Evolutionary conservation across 2,888 invertebrate genomes (phyloP).

Genomic region (Bombylius discolor): DNA sequence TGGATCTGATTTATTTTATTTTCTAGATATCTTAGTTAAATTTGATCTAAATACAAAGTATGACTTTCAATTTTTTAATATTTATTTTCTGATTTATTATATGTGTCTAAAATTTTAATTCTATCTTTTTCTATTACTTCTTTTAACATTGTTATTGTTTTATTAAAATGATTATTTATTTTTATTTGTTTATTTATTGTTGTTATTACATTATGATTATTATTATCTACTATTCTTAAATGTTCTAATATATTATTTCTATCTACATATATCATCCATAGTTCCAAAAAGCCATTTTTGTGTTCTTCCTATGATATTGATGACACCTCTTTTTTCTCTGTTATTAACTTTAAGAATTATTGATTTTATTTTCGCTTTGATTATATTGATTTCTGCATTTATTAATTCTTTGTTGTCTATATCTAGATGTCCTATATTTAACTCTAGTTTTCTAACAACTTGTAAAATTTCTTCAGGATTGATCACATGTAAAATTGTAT

Average conservation of each 20-base stretch:
- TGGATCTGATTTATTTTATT: slow-evolving; percentile 13
- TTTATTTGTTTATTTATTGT: slow-evolving; percentile 10
- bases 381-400: slow-evolving; percentile 2
- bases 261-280: too few relatives aligned
- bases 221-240: too few relatives aligned
- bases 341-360: neutral
- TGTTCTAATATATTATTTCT: too few relatives aligned
- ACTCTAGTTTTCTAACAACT: slow-evolving; percentile 2
- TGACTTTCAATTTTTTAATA: slow-evolving; percentile 1
- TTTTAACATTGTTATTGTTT: slow-evolving; percentile 11
- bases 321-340: too few relatives aligned
- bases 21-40: slow-evolving; percentile 8
- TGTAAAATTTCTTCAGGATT: slow-evolving; percentile 9
- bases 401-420: slow-evolving; percentile 3
- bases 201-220: slow-evolving; percentile 2
- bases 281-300: too few relatives aligned
- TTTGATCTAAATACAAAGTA: slow-evolving; percentile 5
- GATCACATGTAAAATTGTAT: slow-evolving; percentile 9
- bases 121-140: slow-evolving; percentile 8
- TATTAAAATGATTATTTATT: slow-evolving; percentile 11
- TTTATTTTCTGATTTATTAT: neutral
- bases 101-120: slow-evolving; percentile 7
- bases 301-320: too few relatives aligned
- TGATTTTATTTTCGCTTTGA: slow-evolving; percentile 9
- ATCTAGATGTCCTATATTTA: slow-evolving; percentile 7